Evolutionary conservation across 2,888 invertebrate genomes (phyloP), one percentile per base, ranked within the genome.

Genomic region (Blastobasis lacticolella): DNA sequence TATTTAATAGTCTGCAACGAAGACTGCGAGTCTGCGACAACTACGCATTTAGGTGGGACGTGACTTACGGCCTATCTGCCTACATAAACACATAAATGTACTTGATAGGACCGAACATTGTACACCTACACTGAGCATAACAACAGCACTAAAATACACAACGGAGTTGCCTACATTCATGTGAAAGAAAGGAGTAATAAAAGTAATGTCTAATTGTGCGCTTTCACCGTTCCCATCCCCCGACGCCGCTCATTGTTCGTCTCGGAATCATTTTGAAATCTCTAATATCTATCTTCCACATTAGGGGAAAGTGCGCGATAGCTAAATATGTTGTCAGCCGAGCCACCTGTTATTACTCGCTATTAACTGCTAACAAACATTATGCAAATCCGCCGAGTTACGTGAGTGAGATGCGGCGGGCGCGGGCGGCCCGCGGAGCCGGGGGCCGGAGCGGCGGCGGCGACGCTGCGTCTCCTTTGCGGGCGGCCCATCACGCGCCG

Each of bases 221-320:
- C 23, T 61, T 52, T 58, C 50, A 47, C 47, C 10, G 10, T 47
- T 52, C 56, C 60, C 63, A 54, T 54, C 60, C 59, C 50, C 49
- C 53, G 55, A 55, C 61, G 58, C 67, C 70, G 73, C 67, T 71
- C 38, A 52, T 52, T 52, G 49, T 52, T 44, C 46, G 10, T 74
- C 69, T 73, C 62, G 53, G 61, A 53, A 64, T 69, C 67, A 70
- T 70, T 73, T 73, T 65, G 63, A 69, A 68, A 70, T 66, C 59
- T 67, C 63, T 59, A 71, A 74, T 67, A 73, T 67, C 23, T 23
- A 23, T 23, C 65, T 71, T 71, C 65, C 63, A 62, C 62, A 67
- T 70, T 69, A 66, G 68, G 71, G 71, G 75, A 78, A 80, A 78
- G 78, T 75, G 69, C 67, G 66, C 63, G 68, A 71, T 74, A 71